Base-by-base conservation (phyloP, 2,888 invertebrate species). In the Caenorhabditis zanzibari region DNA sequence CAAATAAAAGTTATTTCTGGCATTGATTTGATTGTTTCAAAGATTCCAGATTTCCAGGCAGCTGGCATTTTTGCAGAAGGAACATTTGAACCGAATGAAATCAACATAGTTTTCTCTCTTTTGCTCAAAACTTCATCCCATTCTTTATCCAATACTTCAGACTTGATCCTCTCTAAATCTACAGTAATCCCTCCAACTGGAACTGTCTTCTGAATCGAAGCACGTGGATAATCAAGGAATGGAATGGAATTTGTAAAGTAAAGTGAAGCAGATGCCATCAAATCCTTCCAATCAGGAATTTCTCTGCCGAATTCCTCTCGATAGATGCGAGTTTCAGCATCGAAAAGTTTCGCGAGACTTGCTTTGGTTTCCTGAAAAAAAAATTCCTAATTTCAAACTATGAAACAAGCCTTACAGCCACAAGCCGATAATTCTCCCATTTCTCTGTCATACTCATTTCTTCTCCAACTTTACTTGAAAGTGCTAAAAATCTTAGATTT, bases 151-250 rank as follows among this genome's bases (percentile, higher is more conserved):
- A 38, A 44, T 14, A 61, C 61, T n/a, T 69, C 47, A 10, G 54
- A 59, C 19, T 54, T 49, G 4, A 82, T 73, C 9, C 24, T 32
- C 19, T 82, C 68, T 68, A 82, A 41, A 56, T 82, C 77, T 41
- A 82, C 82, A 6, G 76, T 52, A 56, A 82, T 82, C 38, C 82
- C 82, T 24, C 82, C 82, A 54, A 82, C 72, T 22, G 82, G 71
- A 35, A 82, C 26, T 7, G 82, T 82, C 54, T 82, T 82, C 16
- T 71, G 83, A 16, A 80, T 54, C 2, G 71, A 24, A 19, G 83
- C 79, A 14, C 85, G 64, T 19, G 86, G 83, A 61, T 83, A 86
- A 63, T 86, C 82, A 2, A 86, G 32, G 56, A 74, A 81, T 41
- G 86, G 83, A 61, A 52, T 73, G 2, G 82, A 68, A 38, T 82